Percentiles rank a stretch among this genome's conserved stretches.
phyloP scores from a whole-genome alignment of 2,888 invertebrate genomes.

The Piscicola geometra region DNA sequence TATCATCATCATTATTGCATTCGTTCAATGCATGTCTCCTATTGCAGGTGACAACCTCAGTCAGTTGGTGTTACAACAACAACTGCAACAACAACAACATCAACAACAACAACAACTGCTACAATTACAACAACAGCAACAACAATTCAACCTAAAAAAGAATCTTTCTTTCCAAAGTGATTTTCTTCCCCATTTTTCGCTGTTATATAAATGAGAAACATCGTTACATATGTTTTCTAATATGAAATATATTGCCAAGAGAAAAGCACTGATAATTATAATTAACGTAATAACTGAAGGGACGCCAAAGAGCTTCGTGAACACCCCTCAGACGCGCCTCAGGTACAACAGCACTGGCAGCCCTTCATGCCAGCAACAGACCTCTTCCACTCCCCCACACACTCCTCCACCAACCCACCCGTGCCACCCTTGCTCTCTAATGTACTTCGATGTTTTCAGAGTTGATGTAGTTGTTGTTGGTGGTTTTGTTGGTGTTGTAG shows the following conservation, averaged over 20 bases:
- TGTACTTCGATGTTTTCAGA: no score
- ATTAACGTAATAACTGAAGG: no score
- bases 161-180: not conserved
- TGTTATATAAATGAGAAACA: no score
- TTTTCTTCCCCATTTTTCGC: no score
- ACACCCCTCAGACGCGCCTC: conserved; percentile 18
- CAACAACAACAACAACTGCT: not conserved
- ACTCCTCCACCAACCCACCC: no score
- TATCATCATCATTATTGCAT: no score
- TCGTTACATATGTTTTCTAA: no score
- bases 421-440: not conserved
- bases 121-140: conserved; percentile 12
- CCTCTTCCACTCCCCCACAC: no score
- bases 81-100: not conserved
- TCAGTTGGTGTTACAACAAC: conserved; percentile 16
- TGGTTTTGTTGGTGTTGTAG: no score
- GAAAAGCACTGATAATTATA: no score
- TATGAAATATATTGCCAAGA: no score
- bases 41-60: conserved; percentile 6
- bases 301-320: not conserved
- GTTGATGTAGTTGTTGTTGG: no score
- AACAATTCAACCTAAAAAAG: not conserved
- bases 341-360: not conserved
- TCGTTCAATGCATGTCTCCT: not conserved
- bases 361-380: not conserved